These are phyloP conservation scores for Crotalus tigris DNA, from an alignment of 2,113 vertebrate species.

Conservation along the genomic window DNA sequence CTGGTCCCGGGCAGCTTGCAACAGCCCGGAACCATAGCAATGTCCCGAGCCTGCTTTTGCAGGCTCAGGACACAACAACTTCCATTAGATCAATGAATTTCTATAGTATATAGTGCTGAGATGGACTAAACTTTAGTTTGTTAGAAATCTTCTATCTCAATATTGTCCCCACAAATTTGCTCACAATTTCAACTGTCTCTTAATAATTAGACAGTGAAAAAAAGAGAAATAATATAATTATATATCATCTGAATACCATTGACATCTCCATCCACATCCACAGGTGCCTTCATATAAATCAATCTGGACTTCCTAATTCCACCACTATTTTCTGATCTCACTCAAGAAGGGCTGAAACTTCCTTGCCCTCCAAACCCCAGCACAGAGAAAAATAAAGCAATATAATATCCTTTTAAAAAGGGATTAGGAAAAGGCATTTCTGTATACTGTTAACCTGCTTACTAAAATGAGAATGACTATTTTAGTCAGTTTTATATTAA, in stretches of 20 bases:
- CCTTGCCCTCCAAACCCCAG: not conserved
- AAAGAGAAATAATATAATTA: not conserved
- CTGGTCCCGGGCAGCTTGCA: too few relatives aligned
- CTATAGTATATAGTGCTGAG: not conserved
- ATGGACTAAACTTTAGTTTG: not conserved
- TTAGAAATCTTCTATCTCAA: not conserved
- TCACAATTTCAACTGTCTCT: not conserved
- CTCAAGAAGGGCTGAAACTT: not conserved
- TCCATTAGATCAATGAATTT: not conserved
- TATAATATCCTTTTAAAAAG: not conserved
- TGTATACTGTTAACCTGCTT: not conserved
- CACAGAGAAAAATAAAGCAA: not conserved
- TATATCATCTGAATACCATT: not conserved
- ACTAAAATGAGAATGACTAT: not conserved
- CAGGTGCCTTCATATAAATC: not conserved
- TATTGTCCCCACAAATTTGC: not conserved
- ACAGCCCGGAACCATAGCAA: too few relatives aligned
- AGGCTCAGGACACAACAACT: too few relatives aligned
- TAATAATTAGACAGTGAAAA: not conserved
- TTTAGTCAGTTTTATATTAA: not conserved
- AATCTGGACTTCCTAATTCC: not conserved
- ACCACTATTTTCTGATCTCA: not conserved
- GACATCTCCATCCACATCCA: not conserved
- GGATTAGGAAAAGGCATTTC: not conserved
- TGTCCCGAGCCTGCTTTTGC: too few relatives aligned